These are phyloP conservation scores for Aphis craccivora DNA, from an alignment of 1,140 invertebrate genomes.

Conservation along the genomic window DNA sequence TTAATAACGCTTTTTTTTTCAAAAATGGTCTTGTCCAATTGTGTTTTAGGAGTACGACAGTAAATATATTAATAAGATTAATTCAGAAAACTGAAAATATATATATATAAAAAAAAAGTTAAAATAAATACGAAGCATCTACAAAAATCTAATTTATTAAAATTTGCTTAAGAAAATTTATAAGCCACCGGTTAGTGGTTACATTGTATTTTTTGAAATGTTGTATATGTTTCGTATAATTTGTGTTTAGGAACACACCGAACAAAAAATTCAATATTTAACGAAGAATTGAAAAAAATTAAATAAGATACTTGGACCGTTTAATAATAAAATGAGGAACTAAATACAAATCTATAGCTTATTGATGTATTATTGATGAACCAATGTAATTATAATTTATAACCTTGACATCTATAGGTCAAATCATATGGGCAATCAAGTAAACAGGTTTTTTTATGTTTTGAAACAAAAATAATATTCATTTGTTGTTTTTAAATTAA, in stretches of 20 bases:
- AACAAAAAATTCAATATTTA: not conserved
- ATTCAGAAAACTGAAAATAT: not conserved
- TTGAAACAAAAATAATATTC: not conserved
- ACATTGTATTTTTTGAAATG: not conserved
- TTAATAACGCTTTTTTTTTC: not conserved
- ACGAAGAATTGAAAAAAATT: not conserved
- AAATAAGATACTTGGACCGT: not conserved
- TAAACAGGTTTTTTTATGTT: slow-evolving; percentile 24
- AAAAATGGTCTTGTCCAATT: not conserved
- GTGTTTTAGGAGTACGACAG: not conserved
- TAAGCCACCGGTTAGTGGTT: not conserved
- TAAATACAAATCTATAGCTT: not conserved
- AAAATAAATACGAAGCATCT: not conserved
- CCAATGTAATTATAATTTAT: not conserved
- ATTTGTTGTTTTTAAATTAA: not conserved
- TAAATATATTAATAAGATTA: not conserved
- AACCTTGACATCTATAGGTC: slow-evolving; percentile 30
- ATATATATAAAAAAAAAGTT: no score
- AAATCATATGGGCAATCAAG: not conserved
- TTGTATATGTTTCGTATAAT: not conserved
- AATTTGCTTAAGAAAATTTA: not conserved
- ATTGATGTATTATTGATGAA: not conserved
- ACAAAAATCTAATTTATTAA: not conserved
- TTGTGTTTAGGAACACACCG: no score
- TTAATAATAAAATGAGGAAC: not conserved